phyloP scores from a whole-genome alignment of 2,888 invertebrate genomes.

The Oxyteleia sp. region DNA sequence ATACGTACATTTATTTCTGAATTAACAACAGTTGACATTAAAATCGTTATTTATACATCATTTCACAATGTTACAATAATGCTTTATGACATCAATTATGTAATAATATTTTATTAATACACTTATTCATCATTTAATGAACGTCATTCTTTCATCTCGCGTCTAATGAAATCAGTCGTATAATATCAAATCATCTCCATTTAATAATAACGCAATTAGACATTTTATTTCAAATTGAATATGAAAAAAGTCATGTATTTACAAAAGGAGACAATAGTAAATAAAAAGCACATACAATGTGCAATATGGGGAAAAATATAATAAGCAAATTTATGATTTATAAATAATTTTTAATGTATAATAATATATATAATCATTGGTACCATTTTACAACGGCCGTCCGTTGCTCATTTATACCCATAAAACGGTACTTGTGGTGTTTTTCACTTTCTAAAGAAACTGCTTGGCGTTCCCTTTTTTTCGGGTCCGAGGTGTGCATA shows the following conservation, averaged over 20 bases:
- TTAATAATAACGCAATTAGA: background rate
- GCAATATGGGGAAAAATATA: no score
- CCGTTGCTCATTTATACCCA: background rate
- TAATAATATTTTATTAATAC: conserved; percentile 23
- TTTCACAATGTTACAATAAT: conserved; percentile 32
- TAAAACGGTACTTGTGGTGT: background rate
- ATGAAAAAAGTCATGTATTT: no score
- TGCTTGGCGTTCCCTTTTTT: background rate
- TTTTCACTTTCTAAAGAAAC: conserved; percentile 6
- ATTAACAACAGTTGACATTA: conserved; percentile 15
- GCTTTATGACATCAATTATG: conserved; percentile 19
- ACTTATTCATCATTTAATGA: conserved; percentile 10
- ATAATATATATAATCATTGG: no score
- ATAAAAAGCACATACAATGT: no score
- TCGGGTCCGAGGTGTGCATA: background rate
- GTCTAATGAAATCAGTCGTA: background rate
- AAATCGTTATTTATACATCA: conserved; percentile 23
- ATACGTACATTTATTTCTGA: no score
- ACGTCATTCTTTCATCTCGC: background rate
- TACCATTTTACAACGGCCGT: conserved; percentile 21
- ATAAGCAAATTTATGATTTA: no score
- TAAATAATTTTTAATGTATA: no score
- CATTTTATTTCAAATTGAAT: background rate
- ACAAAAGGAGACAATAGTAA: no score
- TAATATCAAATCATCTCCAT: background rate